Conservation (phyloP, 2,797 vertebrate genomes). For the Lemur catta region DNA sequence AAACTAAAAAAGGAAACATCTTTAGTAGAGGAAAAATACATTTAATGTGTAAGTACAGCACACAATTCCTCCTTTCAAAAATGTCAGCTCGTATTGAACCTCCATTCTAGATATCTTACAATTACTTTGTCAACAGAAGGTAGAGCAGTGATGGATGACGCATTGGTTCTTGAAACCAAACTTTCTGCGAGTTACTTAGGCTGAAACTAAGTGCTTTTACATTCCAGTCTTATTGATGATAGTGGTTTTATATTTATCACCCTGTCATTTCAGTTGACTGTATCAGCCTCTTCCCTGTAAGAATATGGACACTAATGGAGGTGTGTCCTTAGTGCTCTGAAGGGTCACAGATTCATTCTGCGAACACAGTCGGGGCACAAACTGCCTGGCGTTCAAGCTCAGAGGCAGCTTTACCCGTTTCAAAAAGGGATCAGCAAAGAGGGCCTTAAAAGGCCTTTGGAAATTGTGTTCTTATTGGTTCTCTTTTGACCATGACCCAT, state of each 20-base stretch:
- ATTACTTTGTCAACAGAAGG: constrained; percentile 91
- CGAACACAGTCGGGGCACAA: constrained; percentile 82
- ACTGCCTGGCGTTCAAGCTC: constrained; percentile 53
- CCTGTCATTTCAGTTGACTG: constrained; percentile 91
- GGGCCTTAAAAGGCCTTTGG: constrained; percentile 78
- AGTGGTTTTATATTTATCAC: constrained; percentile 92
- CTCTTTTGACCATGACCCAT: constrained; percentile 84
- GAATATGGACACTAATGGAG: constrained; percentile 91
- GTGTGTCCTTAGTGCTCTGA: constrained; percentile 86
- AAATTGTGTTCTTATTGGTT: constrained; percentile 81
- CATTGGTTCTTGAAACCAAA: constrained; percentile 89
- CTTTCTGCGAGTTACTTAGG: constrained; percentile 91
- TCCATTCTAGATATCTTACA: constrained; percentile 90
- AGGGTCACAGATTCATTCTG: constrained; percentile 87
- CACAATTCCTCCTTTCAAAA: constrained; percentile 91
- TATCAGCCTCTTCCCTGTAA: constrained; percentile 86
- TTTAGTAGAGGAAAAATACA: constrained; percentile 88
- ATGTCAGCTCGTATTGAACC: constrained; percentile 90
- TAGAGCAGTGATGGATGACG: constrained; percentile 89
- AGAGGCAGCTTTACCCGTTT: constrained; percentile 81
- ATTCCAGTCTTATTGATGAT: constrained; percentile 91
- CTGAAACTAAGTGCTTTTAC: constrained; percentile 93
- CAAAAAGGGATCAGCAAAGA: constrained; percentile 75
- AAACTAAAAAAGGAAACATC: constrained; percentile 90
- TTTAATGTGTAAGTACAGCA: constrained; percentile 89